Evolutionary conservation across 2,888 invertebrate genomes (phyloP), one percentile per base, ranked within the genome.

Genomic region (Agriopis aurantiaria): DNA sequence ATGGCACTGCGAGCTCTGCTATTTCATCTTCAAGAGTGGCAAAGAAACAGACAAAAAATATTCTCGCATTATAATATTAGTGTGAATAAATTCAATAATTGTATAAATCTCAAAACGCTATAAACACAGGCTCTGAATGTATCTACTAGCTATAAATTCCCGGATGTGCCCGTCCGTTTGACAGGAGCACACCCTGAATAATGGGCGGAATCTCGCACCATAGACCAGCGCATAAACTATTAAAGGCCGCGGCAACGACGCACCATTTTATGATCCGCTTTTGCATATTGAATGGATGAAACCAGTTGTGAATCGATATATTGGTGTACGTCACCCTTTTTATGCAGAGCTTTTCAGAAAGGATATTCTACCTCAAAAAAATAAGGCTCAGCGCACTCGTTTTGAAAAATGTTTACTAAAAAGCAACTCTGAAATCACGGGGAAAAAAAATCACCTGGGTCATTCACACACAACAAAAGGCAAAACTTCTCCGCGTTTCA

Each of bases 191-290:
- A 80, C 84, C 84, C 83, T 86, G 85, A 89, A 88, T 90, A 88
- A 90, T 89, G 86, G 88, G 83, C 85, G 88, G 88, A 89, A 87
- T 86, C 85, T 87, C 84, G 85, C 85, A 74, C 88, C 86, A 89
- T 89, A 86, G 85, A 87, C 84, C 85, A 83, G 79, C 82, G 78
- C 82, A 85, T 89, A 87, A 88, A 88, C 88, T 90, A 87, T 89
- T 86, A 86, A 85, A 86, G 83, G 84, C 79, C 77, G 80, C 81
- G 81, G 83, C 82, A 80, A 81, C 79, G 79, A 79, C 78, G 80
- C 74, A 82, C 81, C 80, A 84, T 86, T 88, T 88, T 88, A 89
- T 85, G 85, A 83, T 78, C 77, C 78, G 80, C 76, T 85, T 88
- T 87, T 87, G 84, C 86, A 89, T 88, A 85, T 62, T 63, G 55